These are phyloP conservation scores for Mastomys natalensis DNA, from an alignment of 2,113 vertebrate genomes.

Conservation along the genomic window DNA sequence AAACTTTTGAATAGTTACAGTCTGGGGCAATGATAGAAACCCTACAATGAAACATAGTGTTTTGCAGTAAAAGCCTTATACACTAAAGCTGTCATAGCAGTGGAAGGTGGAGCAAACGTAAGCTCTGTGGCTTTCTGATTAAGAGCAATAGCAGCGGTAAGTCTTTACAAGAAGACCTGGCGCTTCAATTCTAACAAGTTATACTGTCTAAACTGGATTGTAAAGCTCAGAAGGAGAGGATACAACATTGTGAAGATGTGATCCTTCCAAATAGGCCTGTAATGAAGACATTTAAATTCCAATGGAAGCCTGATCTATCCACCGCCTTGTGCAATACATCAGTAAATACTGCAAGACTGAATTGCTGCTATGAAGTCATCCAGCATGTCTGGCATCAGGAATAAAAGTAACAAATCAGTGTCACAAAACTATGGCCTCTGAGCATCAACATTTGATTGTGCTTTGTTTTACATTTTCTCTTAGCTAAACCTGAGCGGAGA, in stretches of 20 bases:
- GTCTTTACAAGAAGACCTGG: not conserved
- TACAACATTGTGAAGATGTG: not conserved
- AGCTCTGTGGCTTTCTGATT: not conserved
- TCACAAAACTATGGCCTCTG: not conserved
- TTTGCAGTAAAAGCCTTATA: not conserved
- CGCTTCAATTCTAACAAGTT: not conserved
- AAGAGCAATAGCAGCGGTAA: not conserved
- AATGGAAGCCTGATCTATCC: not conserved
- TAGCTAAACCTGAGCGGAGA: not conserved
- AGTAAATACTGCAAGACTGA: not conserved
- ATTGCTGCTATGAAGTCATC: not conserved
- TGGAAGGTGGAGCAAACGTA: not conserved
- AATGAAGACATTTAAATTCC: not conserved
- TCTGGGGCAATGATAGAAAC: slow-evolving; percentile 41
- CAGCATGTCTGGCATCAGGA: not conserved
- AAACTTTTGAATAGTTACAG: slow-evolving; percentile 34
- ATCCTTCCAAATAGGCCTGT: not conserved
- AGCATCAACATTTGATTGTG: not conserved
- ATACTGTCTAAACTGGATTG: not conserved
- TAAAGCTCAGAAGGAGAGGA: not conserved
- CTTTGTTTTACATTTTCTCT: slow-evolving; percentile 37
- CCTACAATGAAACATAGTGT: not conserved
- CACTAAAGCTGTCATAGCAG: not conserved
- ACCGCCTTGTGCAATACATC: not conserved
- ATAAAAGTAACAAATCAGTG: not conserved